Base-by-base conservation (phyloP, 2,113 vertebrate species). In the Trogon melanurus region DNA sequence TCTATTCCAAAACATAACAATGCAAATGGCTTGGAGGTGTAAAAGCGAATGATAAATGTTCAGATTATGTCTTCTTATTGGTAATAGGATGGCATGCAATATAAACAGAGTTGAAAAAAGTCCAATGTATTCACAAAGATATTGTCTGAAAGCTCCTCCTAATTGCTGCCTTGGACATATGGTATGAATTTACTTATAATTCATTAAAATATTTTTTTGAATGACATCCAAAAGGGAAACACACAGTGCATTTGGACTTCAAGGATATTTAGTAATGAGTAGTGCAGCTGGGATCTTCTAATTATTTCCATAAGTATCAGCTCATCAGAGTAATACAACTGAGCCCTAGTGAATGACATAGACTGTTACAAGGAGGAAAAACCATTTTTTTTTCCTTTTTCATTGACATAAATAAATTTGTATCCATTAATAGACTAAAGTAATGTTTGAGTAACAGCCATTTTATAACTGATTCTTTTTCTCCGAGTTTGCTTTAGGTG, bases 161-260 rank as follows among this genome's bases (percentile, higher is more conserved):
- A 23, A n/a, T 19, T 51, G 14, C 53, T 88, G 21, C 80, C 44
- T 67, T 78, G 48, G 54, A 88, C 95, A 94, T 80, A 64, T 65
- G 91, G 93, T 72, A 92, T 60, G 13, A 93, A 91, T 92, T 92
- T 88, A 44, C 34, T 86, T 78, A 44, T 71, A 89, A 87, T 91
- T 92, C 72, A 72, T 91, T 79, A 65, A 86, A 91, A 87, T 18
- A 17, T 72, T 88, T 93, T 93, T 86, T 36, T 92, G 72, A 89
- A 91, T 75, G 4, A 80, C 74, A 83, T 62, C 70, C 78, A 38
- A 91, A 95, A 87, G 11, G 16, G 56, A 79, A 85, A 75, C 30
- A 67, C 27, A 58, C 22, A 69, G 56, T 27, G 15, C 60, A 78
- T 67, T 45, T 20, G 80, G n/a, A 93, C 67, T 91, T 91, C 10